Evolutionary conservation across 2,113 vertebrate species (phyloP).

Genomic region (Marcusenius ussheri): DNA sequence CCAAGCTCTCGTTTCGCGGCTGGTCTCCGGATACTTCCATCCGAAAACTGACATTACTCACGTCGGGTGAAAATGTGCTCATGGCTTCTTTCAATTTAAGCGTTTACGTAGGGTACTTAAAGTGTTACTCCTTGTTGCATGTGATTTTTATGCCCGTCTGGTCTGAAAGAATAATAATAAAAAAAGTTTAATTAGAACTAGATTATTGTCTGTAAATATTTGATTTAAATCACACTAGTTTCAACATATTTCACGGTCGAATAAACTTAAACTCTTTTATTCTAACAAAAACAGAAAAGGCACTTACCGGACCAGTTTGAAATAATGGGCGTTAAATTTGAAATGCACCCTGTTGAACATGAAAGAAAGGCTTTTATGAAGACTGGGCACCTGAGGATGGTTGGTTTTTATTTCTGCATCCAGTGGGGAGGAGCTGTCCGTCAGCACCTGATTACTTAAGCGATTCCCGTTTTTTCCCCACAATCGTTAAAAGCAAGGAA

Average conservation of each 20-base stretch:
- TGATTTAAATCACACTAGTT: neutral
- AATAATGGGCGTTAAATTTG: neutral
- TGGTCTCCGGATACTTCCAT: conserved; percentile 1
- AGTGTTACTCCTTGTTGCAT: neutral
- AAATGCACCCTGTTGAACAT: neutral
- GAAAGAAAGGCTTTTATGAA: neutral
- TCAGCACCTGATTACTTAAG: conserved; percentile 4
- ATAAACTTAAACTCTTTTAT: neutral
- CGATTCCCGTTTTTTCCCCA: neutral
- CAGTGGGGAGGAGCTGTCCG: conserved; percentile 46
- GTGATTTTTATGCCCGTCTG: neutral
- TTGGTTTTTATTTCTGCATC: conserved; percentile 20
- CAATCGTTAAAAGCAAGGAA: neutral
- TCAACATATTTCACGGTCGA: neutral
- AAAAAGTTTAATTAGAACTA: neutral
- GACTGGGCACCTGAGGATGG: neutral
- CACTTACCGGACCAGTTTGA: neutral
- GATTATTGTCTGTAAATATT: neutral
- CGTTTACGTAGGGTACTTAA: neutral
- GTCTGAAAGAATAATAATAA: neutral
- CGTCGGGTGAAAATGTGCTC: conserved; percentile 37
- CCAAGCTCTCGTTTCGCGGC: conserved; percentile 55
- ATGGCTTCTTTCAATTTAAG: conserved; percentile 25
- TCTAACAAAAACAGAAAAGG: neutral
- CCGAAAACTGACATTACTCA: conserved; percentile 38